Base-by-base conservation (phyloP, 2,797 vertebrate species). In the Chelidonichthys spinosus region DNA sequence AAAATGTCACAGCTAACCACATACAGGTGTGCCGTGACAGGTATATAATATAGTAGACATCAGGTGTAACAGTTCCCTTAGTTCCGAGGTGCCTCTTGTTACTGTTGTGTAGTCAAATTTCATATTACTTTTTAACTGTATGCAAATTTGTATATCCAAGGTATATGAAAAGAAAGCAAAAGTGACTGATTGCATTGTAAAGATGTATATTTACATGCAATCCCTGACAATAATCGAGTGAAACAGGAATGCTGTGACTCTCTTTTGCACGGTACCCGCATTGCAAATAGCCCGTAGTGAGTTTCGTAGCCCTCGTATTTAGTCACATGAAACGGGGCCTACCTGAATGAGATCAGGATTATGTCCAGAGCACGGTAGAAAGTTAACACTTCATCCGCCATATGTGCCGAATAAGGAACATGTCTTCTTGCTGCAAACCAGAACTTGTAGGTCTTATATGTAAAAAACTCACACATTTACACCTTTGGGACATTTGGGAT, bases 341-440 rank as follows among this genome's bases (percentile, higher is more conserved):
- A 85, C 78, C 82, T 80, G 77, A 72, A 69, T 52, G 74, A 70
- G 75, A 74, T 65, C 67, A 69, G 85, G 78, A 84, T 84, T 84
- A 85, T 62, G 71, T 81, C 78, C 75, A 71, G 39, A 71, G 55
- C 71, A 40, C 47, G 60, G 70, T 56, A 61, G 44, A 74, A 70
- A 74, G 56, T 75, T 77, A 84, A 85, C 77, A 73, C 82, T 74
- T 77, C 44, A 53, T 25, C 32, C 11, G 46, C 72, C 61, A 64
- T 65, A 69, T 81, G 44, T 43, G 35, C 11, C 72, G 63, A 66
- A 63, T 72, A 77, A 43, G 17, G 14, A 36, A 5, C 6, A 9
- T 55, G 10, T 47, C 18, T 53, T 9, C 14, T 40, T 39, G 18
- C 4, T 36, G 37, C 35, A 4, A 33, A 32, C 32, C 43, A 62